A percentile compares a stretch with the other conserved stretches of the same genome.
Conservation (phyloP, 53 echinoderm and acorn worm genomes). For the Echinometra lucunter region DNA sequence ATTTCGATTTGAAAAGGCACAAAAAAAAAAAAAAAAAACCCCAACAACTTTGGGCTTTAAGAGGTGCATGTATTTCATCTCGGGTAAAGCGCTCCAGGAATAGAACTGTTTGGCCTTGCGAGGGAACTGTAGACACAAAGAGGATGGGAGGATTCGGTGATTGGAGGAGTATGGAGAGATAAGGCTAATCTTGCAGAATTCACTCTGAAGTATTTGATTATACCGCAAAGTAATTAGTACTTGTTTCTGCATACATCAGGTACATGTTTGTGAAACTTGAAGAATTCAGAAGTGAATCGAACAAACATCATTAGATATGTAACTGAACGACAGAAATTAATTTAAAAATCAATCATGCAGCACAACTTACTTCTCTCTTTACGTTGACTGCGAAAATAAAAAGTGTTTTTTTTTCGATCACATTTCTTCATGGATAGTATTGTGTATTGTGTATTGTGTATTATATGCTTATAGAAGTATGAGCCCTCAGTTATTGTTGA, state of each 20-base stretch:
- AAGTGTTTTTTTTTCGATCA: not conserved
- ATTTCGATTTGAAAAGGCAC: not conserved
- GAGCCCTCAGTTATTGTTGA: not conserved
- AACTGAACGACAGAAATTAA: not conserved
- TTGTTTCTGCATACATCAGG: not conserved
- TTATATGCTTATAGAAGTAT: not conserved
- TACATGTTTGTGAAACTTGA: not conserved
- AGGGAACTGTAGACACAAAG: not conserved
- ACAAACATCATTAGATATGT: not conserved
- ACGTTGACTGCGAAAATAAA: not conserved
- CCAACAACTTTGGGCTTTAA: too few species aligned
- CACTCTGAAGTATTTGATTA: not conserved
- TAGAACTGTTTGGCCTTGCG: slow-evolving; percentile 16
- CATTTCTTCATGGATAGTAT: not conserved
- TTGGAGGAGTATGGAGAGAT: not conserved
- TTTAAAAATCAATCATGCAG: not conserved
- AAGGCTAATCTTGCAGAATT: not conserved
- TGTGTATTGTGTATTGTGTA: not conserved
- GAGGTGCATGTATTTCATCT: not conserved
- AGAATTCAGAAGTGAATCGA: not conserved
- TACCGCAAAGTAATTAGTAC: not conserved
- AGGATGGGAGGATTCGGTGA: not conserved
- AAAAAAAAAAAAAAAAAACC: not conserved
- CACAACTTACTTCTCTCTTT: not conserved
- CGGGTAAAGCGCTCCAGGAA: not conserved